These are phyloP conservation scores for Pogona vitticeps DNA, from an alignment of 2,113 vertebrate species.

Conservation along the genomic window DNA sequence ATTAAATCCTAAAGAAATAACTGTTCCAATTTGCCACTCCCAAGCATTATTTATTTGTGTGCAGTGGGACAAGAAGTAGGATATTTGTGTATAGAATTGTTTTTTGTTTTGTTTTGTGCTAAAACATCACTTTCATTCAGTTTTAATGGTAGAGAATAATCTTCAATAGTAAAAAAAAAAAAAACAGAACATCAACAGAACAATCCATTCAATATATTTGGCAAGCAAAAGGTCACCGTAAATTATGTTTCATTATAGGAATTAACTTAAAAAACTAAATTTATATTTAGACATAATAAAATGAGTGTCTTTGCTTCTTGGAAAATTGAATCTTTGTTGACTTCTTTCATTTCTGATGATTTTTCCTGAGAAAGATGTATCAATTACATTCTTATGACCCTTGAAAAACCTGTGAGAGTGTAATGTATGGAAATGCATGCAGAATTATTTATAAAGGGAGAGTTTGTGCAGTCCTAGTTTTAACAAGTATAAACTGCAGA, in stretches of 20 bases:
- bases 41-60: neutral
- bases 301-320: neutral
- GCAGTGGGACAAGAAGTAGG: neutral
- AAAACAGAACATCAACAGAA: neutral
- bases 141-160: constrained; percentile 30
- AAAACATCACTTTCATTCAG: neutral
- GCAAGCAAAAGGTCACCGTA: constrained; percentile 5
- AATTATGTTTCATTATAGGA: neutral
- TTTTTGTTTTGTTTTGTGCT: neutral
- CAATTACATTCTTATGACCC: neutral
- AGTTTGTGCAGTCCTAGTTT: neutral
- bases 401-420: neutral
- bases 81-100: neutral
- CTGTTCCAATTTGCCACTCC: neutral
- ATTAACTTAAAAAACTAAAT: neutral
- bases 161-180: neutral
- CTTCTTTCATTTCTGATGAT: neutral
- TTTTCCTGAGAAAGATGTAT: constrained; percentile 14
- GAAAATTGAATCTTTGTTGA: neutral
- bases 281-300: constrained; percentile 6
- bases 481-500: neutral
- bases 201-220: neutral
- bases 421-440: neutral
- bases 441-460: neutral
- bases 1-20: neutral